phyloP scores from a whole-genome alignment of 2,113 vertebrate genomes.

The Erinaceus europaeus region DNA sequence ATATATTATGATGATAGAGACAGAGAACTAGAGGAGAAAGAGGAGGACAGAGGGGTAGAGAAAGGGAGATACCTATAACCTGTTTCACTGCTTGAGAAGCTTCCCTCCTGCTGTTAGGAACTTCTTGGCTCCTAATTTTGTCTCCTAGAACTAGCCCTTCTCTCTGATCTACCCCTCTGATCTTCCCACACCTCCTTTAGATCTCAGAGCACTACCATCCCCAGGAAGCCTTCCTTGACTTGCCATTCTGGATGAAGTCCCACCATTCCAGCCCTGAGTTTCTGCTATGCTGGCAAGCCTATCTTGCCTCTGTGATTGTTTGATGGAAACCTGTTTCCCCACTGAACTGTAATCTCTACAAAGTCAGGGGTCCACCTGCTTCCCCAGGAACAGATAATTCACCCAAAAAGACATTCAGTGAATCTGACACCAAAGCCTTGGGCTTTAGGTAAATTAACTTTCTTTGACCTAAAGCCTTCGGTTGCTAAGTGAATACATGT shows the following conservation, averaged over 20 bases:
- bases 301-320: not conserved
- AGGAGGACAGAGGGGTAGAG: no score
- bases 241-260: not conserved
- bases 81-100: no score
- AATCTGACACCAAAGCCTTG: not conserved
- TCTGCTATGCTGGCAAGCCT: not conserved
- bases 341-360: not conserved
- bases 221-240: not conserved
- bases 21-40: no score
- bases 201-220: not conserved
- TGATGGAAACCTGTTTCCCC: not conserved
- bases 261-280: not conserved
- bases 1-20: no score
- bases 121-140: not conserved
- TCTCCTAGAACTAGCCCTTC: not conserved
- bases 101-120: no score
- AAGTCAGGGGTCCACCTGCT: not conserved
- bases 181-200: not conserved
- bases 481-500: not conserved
- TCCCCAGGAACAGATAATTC: conserved; percentile 10
- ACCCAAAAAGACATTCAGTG: not conserved
- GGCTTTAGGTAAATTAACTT: conserved; percentile 37
- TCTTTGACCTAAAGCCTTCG: conserved; percentile 19
- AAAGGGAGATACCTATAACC: no score
- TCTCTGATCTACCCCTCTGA: not conserved